Base-by-base conservation (phyloP, 2,113 vertebrate genomes). In the Paralichthys olivaceus region DNA sequence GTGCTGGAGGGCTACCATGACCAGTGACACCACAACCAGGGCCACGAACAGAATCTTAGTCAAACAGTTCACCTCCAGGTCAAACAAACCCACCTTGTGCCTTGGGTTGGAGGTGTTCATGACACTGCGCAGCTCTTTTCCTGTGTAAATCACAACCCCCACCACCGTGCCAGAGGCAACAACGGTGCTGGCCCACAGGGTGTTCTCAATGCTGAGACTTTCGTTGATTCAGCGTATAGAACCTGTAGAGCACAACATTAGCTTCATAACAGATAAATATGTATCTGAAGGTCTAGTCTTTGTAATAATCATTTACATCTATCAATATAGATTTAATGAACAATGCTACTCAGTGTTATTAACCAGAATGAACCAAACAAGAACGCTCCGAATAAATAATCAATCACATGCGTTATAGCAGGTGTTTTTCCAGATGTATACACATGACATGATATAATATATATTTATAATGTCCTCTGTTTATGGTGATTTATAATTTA, bases 101-200 rank as follows among this genome's bases (percentile, higher is more conserved):
- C 96, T 93, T 0, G 98, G 97, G 83, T 98, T 98, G 19, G 98
- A 98, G 23, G 97, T 96, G 29, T 99, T 99, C 98, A 99, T 99
- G 76, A 99, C 98, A 19, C 98, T 99, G 74, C 97, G 96, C 67
- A 97, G 95, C 6, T 99, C 98, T 87, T 95, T 95, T 17, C 98
- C 98, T 0, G 97, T 99, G 88, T 99, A 99, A 61, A 99, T 95
- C 61, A 99, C 98, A n/a, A 98, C 96, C 56, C 98, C 98, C 84
- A 98, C 96, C 49, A 98, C 96, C 0, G 98, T 99, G 55, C 98
- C 97, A 75, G 98, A 98, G 23, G 98, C 98, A 3, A 98, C 93
- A 54, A 99, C 97, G 0, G 96, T 98, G 95, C 97, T 98, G 22
- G 98, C 97, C 98, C 98, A 99, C 4, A 99, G 93, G 0, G 98